Evolutionary conservation across 2,113 vertebrate species (phyloP).

Genomic region (Syngnathus typhle): DNA sequence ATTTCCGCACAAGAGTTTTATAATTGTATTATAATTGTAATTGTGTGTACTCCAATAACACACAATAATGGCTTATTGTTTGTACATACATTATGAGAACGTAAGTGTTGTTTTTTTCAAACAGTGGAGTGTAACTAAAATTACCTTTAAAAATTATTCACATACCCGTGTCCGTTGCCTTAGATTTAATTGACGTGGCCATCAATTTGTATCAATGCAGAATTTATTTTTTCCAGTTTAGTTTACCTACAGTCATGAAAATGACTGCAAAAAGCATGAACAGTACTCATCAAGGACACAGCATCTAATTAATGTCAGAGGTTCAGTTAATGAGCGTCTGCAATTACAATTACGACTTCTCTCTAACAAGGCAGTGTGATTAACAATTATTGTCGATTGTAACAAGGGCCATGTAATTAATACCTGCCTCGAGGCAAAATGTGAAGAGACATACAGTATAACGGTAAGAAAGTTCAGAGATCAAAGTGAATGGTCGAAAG

Average conservation of each 20-base stretch:
- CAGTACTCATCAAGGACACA: conserved; percentile 58
- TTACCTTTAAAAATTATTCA: neutral
- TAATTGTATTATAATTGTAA: too few relatives aligned
- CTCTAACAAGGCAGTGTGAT: conserved; percentile 59
- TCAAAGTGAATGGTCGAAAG: neutral
- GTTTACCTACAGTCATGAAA: conserved; percentile 6
- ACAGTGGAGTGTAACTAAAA: neutral
- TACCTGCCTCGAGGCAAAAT: conserved; percentile 49
- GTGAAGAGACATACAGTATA: conserved; percentile 13
- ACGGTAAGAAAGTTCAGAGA: neutral
- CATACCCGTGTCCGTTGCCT: neutral
- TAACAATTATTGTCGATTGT: conserved; percentile 62
- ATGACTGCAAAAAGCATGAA: conserved; percentile 25
- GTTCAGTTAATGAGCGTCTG: conserved; percentile 49
- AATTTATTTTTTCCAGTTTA: neutral
- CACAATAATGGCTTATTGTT: too few relatives aligned
- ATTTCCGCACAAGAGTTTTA: too few relatives aligned
- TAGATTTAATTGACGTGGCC: neutral
- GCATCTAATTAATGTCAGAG: conserved; percentile 54
- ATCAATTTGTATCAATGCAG: neutral
- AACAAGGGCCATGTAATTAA: conserved; percentile 58
- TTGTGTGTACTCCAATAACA: too few relatives aligned
- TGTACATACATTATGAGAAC: too few relatives aligned
- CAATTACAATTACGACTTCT: conserved; percentile 60
- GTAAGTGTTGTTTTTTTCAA: neutral